phyloP scores from a whole-genome alignment of 2,113 vertebrate genomes.

The Gasterosteus nipponicus region DNA sequence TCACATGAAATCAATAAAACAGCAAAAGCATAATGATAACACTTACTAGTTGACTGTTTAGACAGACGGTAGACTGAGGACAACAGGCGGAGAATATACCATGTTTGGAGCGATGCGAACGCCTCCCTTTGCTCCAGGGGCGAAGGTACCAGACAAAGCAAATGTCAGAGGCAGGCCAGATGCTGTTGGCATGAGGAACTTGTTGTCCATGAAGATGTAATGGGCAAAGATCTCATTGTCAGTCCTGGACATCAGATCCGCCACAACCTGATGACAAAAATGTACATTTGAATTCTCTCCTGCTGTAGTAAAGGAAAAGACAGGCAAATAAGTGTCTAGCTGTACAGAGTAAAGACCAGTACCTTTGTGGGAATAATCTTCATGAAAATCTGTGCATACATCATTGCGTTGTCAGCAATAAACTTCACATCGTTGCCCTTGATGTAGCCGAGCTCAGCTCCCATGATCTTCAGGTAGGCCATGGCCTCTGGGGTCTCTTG shows the following conservation, averaged over 20 bases:
- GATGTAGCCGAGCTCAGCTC: constrained; percentile 90
- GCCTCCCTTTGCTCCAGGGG: constrained; percentile 85
- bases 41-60: background rate
- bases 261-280: constrained; percentile 50
- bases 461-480: constrained; percentile 89
- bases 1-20: background rate
- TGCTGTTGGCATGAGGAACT: constrained; percentile 88
- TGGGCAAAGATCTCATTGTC: constrained; percentile 87
- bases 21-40: background rate
- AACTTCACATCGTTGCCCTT: constrained; percentile 83
- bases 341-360: constrained; percentile 1
- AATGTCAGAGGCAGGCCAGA: constrained; percentile 88
- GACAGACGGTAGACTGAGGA: background rate
- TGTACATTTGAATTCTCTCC: background rate
- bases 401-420: constrained; percentile 57
- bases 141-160: constrained; percentile 84
- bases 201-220: constrained; percentile 95
- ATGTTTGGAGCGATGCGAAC: constrained; percentile 74
- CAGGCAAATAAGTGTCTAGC: background rate
- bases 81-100: constrained; percentile 69
- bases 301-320: background rate
- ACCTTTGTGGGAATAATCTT: constrained; percentile 59
- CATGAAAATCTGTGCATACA: constrained; percentile 56
- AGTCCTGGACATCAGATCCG: constrained; percentile 75
- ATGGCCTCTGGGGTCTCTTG: constrained; percentile 86